Evolutionary conservation across 2,888 invertebrate species (phyloP).

Genomic region (Ceratothoa steindachneri): DNA sequence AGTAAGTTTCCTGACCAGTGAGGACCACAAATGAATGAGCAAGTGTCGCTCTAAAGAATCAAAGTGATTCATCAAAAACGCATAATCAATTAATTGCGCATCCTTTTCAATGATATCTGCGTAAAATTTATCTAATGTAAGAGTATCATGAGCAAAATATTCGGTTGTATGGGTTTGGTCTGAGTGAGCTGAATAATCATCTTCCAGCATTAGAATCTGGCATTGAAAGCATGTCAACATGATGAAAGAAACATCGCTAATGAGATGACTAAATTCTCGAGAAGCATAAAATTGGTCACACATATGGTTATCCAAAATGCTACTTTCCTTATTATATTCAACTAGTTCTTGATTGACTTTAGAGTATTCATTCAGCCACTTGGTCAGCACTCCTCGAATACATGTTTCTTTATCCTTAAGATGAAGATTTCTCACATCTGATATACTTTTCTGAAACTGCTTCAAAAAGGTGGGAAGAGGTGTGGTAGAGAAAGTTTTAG

Average conservation of each 20-base stretch:
- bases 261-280: neutral
- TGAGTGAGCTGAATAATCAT: neutral
- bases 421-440: too few species aligned
- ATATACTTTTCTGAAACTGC: neutral
- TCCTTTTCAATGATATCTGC: slow-evolving; percentile 28
- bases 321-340: neutral
- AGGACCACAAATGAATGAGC: slow-evolving; percentile 19
- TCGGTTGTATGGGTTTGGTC: neutral
- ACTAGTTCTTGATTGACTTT: neutral
- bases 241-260: neutral
- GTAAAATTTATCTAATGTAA: slow-evolving; percentile 23
- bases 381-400: neutral
- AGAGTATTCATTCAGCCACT: neutral
- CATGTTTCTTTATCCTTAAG: neutral
- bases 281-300: neutral
- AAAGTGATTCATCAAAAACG: slow-evolving; percentile 23
- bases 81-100: slow-evolving; percentile 25
- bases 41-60: slow-evolving; percentile 22
- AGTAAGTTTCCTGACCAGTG: slow-evolving; percentile 26
- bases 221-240: neutral
- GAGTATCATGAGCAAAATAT: slow-evolving; percentile 22
- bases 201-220: neutral
- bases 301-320: neutral
- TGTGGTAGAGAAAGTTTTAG: too few species aligned
- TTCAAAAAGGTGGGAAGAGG: neutral